Conservation (phyloP, 2,888 invertebrate genomes). For the Antheraea yamamai region DNA sequence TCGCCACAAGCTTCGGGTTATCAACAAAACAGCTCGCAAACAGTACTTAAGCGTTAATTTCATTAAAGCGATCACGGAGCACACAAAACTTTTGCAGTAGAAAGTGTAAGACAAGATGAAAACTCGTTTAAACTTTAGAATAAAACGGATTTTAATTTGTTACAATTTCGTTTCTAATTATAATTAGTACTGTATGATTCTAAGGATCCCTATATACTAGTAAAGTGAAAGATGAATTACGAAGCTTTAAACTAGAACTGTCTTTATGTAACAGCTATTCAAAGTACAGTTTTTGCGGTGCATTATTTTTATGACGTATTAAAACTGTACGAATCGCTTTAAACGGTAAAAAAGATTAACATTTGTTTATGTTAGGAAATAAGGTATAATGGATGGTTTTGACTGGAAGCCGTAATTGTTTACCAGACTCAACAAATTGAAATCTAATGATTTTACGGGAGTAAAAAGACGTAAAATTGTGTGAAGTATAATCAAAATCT, state of each 20-base stretch:
- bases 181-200: not conserved
- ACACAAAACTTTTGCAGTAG: conserved; percentile 4
- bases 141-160: not conserved
- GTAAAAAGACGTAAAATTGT: too few relatives aligned
- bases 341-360: not conserved
- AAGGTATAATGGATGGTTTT: too few relatives aligned
- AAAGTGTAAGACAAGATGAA: not conserved
- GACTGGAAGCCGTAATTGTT: not conserved
- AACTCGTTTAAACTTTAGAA: not conserved
- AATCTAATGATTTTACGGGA: not conserved
- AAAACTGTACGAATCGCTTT: not conserved
- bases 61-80: conserved; percentile 17
- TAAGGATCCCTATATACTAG: too few relatives aligned
- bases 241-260: not conserved
- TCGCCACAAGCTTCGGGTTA: conserved; percentile 20
- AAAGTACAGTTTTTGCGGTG: not conserved
- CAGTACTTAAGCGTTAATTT: conserved; percentile 4
- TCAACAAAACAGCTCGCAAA: conserved; percentile 15
- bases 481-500: too few relatives aligned
- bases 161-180: not conserved
- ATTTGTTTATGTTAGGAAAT: not conserved
- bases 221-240: not conserved
- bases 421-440: not conserved
- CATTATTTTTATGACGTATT: not conserved
- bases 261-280: not conserved